phyloP scores from a whole-genome alignment of 2,113 vertebrate species.

The Clarias magur region DNA sequence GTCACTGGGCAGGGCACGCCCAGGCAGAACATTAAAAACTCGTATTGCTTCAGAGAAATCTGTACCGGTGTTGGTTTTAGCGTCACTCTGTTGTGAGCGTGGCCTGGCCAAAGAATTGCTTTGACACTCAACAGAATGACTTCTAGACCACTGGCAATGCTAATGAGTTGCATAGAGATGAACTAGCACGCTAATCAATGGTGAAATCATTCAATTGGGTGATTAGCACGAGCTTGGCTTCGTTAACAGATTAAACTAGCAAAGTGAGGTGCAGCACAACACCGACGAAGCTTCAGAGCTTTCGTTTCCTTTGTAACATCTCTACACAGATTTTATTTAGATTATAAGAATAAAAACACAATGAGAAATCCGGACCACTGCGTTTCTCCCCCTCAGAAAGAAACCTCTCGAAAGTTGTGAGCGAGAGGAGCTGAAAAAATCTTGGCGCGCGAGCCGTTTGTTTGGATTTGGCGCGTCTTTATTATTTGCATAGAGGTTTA shows the following conservation, averaged over 20 bases:
- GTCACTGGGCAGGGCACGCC: too few relatives aligned
- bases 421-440: background rate
- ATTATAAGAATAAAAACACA: background rate
- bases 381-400: background rate
- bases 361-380: too few relatives aligned
- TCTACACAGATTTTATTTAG: background rate
- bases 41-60: background rate
- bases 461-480: background rate
- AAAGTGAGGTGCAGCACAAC: too few relatives aligned
- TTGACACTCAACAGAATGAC: background rate
- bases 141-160: background rate
- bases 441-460: background rate
- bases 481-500: background rate
- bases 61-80: background rate
- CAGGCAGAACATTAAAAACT: background rate
- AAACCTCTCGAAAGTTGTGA: background rate
- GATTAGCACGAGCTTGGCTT: too few relatives aligned
- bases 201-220: too few relatives aligned
- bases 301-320: background rate
- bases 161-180: background rate
- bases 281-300: background rate
- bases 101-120: background rate
- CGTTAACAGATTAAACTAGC: too few relatives aligned
- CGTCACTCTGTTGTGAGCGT: background rate
- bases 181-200: background rate